phyloP scores from a whole-genome alignment of 2,888 invertebrate species.

The Athripsodes cinereus region DNA sequence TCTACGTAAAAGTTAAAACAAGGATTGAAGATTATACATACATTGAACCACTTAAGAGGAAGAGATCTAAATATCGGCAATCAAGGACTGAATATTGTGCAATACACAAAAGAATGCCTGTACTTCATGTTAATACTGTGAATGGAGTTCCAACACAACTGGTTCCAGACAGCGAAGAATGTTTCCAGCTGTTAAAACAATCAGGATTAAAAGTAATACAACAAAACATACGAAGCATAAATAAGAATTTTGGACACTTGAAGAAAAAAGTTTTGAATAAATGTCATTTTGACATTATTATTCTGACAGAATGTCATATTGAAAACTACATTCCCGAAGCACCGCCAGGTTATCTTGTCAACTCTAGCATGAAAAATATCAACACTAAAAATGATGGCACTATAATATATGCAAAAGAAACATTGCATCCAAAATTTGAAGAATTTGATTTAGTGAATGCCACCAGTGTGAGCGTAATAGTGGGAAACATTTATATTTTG shows the following conservation, averaged over 20 bases:
- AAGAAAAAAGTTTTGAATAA: neutral
- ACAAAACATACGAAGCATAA: neutral
- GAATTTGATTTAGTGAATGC: neutral
- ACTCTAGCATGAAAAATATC: neutral
- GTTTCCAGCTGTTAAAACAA: neutral
- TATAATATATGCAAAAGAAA: neutral
- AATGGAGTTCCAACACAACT: neutral
- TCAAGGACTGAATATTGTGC: too few species aligned
- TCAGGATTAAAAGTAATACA: neutral
- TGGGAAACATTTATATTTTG: neutral
- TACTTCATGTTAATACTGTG: too few species aligned
- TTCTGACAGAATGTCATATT: neutral
- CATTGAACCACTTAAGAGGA: too few species aligned
- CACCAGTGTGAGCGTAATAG: neutral
- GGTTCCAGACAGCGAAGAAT: neutral
- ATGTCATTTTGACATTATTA: neutral
- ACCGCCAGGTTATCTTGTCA: neutral
- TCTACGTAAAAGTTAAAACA: too few species aligned
- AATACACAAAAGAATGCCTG: too few species aligned
- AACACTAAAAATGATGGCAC: neutral
- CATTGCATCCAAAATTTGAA: neutral
- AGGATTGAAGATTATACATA: too few species aligned
- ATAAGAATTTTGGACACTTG: neutral
- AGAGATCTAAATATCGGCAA: too few species aligned
- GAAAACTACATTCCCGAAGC: neutral